Conservation (phyloP, 2,113 vertebrate genomes). For the Perca flavescens region DNA sequence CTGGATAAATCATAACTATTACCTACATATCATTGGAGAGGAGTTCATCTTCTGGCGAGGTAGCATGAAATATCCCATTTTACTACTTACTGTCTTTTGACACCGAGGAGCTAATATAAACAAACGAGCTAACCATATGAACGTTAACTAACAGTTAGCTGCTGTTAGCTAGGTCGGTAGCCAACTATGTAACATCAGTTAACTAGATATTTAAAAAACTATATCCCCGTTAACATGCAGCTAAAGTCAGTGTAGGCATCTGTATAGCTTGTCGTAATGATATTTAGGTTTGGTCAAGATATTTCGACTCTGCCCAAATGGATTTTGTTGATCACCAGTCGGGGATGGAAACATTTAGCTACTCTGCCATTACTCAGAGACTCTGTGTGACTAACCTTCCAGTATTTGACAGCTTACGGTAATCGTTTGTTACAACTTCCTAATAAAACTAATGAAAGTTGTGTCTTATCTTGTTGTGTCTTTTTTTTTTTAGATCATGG, state of each 20-base stretch:
- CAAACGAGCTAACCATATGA: constrained; percentile 34
- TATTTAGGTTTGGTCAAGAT: background rate
- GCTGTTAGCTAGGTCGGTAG: constrained; percentile 49
- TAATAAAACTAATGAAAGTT: constrained; percentile 34
- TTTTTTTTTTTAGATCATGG: constrained; percentile 79
- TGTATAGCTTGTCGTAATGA: background rate
- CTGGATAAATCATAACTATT: constrained; percentile 27
- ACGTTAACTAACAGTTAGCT: constrained; percentile 54
- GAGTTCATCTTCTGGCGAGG: constrained; percentile 49
- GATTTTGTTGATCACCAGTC: constrained; percentile 34
- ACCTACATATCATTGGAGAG: constrained; percentile 1
- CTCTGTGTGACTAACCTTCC: constrained; percentile 32
- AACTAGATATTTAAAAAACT: background rate
- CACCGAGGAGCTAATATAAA: constrained; percentile 28
- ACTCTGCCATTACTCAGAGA: constrained; percentile 58
- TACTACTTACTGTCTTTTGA: background rate
- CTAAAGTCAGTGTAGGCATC: background rate
- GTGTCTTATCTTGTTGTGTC: constrained; percentile 20
- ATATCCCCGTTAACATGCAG: background rate
- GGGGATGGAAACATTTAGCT: constrained; percentile 68
- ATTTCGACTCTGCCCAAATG: background rate
- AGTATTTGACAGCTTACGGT: constrained; percentile 41
- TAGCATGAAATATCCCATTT: constrained; percentile 9
- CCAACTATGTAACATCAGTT: constrained; percentile 46
- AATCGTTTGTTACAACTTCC: background rate